Evolutionary conservation across 2,797 vertebrate genomes (phyloP).

Genomic region (Epinephelus malabaricus): DNA sequence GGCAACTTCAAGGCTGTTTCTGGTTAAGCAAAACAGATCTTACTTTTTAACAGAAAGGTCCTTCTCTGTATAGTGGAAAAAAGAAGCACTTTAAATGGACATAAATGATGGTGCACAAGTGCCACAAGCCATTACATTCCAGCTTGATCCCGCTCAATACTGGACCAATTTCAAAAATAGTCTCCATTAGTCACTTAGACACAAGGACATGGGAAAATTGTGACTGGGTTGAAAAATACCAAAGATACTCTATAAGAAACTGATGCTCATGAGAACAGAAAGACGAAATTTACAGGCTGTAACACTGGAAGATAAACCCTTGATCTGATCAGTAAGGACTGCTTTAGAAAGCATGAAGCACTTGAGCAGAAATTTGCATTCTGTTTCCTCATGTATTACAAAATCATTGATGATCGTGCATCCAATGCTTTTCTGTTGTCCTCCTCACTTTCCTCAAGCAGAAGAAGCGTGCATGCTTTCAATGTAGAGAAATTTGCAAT

Average conservation of each 20-base stretch:
- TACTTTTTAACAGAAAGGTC: too few species aligned
- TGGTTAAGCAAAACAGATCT: too few species aligned
- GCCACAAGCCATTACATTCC: too few species aligned
- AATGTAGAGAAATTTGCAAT: conserved; percentile 21
- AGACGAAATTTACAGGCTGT: neutral
- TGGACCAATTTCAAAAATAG: too few species aligned
- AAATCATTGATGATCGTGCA: neutral
- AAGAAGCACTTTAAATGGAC: too few species aligned
- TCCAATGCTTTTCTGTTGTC: neutral
- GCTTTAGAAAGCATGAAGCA: neutral
- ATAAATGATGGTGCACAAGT: too few species aligned
- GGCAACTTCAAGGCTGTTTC: too few species aligned
- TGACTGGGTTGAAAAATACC: too few species aligned
- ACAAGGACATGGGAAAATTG: too few species aligned
- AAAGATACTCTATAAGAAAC: neutral
- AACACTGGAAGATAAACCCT: neutral
- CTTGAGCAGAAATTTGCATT: neutral
- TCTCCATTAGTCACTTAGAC: too few species aligned
- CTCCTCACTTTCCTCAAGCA: neutral
- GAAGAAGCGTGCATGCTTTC: neutral
- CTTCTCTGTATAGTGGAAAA: too few species aligned
- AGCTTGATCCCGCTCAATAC: too few species aligned
- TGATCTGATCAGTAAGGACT: neutral
- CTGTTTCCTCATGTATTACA: neutral
- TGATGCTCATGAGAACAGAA: neutral